Evolutionary conservation across 2,888 invertebrate genomes (phyloP).

Genomic region (Omphaloscelis lunosa): DNA sequence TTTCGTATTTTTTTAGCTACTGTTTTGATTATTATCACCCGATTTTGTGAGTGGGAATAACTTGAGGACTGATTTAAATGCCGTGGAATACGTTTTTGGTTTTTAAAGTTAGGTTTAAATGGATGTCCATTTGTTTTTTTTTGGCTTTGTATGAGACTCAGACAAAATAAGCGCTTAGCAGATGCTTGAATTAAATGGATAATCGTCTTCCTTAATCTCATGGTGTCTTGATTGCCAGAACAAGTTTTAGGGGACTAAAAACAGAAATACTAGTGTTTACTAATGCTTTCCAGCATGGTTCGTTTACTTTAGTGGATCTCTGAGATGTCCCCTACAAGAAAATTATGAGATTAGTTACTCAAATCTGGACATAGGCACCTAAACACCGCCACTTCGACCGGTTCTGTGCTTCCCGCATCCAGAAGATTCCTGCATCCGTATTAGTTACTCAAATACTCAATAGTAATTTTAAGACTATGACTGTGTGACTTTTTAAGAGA

Average conservation of each 20-base stretch:
- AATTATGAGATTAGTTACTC: neutral
- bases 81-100: conserved; percentile 16
- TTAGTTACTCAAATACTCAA: neutral
- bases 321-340: neutral
- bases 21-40: conserved; percentile 66
- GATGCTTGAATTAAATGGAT: neutral
- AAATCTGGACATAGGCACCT: too few species aligned
- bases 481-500: too few species aligned
- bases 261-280: neutral
- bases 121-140: neutral
- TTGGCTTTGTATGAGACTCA: too few species aligned
- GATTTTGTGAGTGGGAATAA: conserved; percentile 58
- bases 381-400: too few species aligned
- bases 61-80: conserved; percentile 50
- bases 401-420: too few species aligned
- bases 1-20: conserved; percentile 71
- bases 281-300: neutral
- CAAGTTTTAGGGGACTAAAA: neutral
- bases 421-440: too few species aligned
- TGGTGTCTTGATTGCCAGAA: neutral
- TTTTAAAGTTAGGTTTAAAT: conserved; percentile 16
- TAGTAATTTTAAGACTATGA: neutral
- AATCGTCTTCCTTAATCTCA: neutral
- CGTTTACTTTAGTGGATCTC: neutral
- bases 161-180: neutral